Evolutionary conservation across 2,888 invertebrate species (phyloP), one percentile per base, ranked within the genome.

Genomic region (Masnerella sp.): DNA sequence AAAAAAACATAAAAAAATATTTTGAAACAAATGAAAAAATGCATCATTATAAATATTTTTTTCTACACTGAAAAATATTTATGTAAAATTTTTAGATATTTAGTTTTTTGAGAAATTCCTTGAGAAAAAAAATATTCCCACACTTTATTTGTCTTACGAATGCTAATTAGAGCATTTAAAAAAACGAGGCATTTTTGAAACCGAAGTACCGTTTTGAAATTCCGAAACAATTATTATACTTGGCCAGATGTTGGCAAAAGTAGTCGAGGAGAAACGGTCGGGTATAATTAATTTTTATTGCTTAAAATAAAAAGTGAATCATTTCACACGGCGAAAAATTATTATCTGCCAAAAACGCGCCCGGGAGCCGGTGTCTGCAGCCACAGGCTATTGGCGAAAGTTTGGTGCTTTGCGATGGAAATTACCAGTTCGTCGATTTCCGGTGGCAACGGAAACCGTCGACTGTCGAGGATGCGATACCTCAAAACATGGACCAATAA

Each of bases 371-470:
- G 47, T 52, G 69, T 74, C 58, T 69, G 14, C 74, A 61, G 72
- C 62, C 69, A 54, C 71, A 76, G 59, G 76, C 76, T 76, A 80
- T 78, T 77, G 79, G 78, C 80, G 78, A 81, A 82, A 79, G 78
- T 81, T 78, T 76, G 77, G 78, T 79, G 79, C 79, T 80, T 78
- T 70, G 75, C 73, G 77, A 74, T 81, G 81, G 76, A 83, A 84
- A 84, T 83, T 82, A 82, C 79, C 79, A 82, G 77, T 77, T 73
- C 69, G 62, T 58, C 70, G 59, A 79, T 78, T 79, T 82, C 82
- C 82, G 82, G 72, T 72, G 77, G 76, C 56, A 76, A 64, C 82
- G 82, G 80, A 82, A 81, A 67, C 76, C 76, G 76, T 78, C 77
- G 75, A 69, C 71, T 69, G 70, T 75, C 56, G 45, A 70, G 42